Base-by-base conservation (phyloP, 1,140 invertebrate genomes). In the Ylistrum balloti region DNA sequence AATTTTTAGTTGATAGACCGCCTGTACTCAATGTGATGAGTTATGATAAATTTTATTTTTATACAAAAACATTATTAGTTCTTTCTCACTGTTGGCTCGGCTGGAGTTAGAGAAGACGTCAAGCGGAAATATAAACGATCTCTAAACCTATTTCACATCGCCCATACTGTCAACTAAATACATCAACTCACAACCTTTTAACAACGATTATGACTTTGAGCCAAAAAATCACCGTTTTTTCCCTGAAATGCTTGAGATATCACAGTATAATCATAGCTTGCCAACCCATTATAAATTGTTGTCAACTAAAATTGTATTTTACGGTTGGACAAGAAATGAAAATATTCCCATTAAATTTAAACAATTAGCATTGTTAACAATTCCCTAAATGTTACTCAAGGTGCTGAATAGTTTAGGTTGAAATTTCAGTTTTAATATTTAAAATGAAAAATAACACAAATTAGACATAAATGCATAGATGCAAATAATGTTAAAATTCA, bases 121-220 rank as follows among this genome's bases (percentile, higher is more conserved):
- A 74, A 28, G 56, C 22, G 56, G 56, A 74, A 74, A 74, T 74
- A 9, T 74, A 74, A 74, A 74, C n/a, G 56, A 74, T 74, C 22
- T n/a, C 56, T 74, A 74, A 74, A 74, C 56, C 56, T 74, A 74
- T 74, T 74, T 74, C 56, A 74, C 56, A 74, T 74, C 56, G 56
- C 56, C 35, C 56, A 74, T 74, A 74, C 17, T 74, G 56, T 74
- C 56, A 74, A n/a, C 56, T 28, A 74, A 74, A 74, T 17, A 74
- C 56, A 74, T 74, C 56, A 74, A 74, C 5, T 28, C 56, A 9
- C 56, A 38, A 38, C 56, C 15, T 74, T 74, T 74, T 74, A 74
- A 74, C 22, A 74, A 74, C 22, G 56, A 74, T 74, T 74, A 74
- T 74, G 28, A 74, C n/a, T 74, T 74, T 74, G 22, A 74, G 11